These are phyloP conservation scores for Ceyx cyanopectus DNA, from an alignment of 2,113 vertebrate genomes.

Conservation along the genomic window DNA sequence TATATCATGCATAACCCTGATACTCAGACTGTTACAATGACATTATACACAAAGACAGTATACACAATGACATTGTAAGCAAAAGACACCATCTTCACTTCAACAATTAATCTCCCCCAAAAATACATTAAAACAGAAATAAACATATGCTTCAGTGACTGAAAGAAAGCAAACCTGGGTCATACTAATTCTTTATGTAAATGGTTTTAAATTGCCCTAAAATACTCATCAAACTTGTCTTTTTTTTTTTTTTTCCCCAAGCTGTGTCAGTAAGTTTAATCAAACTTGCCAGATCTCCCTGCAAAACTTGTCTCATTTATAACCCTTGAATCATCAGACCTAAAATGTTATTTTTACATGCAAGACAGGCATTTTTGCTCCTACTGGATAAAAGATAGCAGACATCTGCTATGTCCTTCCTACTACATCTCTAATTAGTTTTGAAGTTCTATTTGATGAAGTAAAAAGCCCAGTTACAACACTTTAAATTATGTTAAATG, in stretches of 20 bases:
- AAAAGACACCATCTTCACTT: neutral
- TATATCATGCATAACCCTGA: neutral
- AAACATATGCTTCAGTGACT: neutral
- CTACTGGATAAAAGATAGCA: neutral
- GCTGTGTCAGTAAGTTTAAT: neutral
- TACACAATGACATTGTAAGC: neutral
- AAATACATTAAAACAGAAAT: neutral
- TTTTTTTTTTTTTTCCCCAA: fast-evolving
- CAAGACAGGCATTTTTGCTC: neutral
- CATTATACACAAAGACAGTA: neutral
- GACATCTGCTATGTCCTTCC: neutral
- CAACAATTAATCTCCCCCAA: neutral
- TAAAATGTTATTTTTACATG: neutral
- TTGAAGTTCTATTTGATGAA: conserved; percentile 38
- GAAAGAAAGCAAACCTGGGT: neutral
- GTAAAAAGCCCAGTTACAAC: conserved; percentile 43
- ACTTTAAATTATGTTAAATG: conserved; percentile 60
- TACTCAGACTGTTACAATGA: conserved; percentile 9
- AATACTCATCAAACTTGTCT: neutral
- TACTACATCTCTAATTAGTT: conserved; percentile 30
- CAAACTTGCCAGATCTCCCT: neutral
- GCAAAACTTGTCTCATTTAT: neutral
- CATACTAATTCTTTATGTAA: neutral
- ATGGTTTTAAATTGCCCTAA: neutral
- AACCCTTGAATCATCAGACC: neutral